phyloP scores from a whole-genome alignment of 1,140 invertebrate species.

The Trypoxylus dichotomus region DNA sequence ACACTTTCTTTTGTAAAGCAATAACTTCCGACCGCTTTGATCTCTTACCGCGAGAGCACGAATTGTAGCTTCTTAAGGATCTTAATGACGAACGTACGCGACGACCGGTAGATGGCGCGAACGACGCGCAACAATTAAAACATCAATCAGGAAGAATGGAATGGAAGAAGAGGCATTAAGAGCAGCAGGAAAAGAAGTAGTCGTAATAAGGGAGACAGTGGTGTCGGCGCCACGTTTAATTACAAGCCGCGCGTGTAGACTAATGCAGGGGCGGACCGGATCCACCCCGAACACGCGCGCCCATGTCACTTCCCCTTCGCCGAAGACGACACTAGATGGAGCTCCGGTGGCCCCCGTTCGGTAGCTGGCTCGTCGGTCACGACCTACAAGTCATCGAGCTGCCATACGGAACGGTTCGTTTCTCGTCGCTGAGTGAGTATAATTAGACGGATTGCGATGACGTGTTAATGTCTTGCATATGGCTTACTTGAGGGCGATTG shows the following conservation, averaged over 20 bases:
- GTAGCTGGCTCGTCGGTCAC: neutral
- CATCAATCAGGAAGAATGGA: neutral
- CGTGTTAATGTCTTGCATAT: neutral
- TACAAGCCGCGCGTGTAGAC: neutral
- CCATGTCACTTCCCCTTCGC: neutral
- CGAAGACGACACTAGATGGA: neutral
- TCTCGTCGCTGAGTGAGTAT: neutral
- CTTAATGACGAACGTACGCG: neutral
- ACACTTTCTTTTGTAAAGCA: slow-evolving; percentile 3
- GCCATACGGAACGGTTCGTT: neutral
- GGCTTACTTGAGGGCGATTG: neutral
- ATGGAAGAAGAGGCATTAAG: neutral
- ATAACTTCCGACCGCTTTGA: neutral
- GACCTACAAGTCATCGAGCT: slow-evolving; percentile 20
- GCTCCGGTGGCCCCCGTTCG: slow-evolving; percentile 7
- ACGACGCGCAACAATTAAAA: neutral
- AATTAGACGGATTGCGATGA: slow-evolving; percentile 11
- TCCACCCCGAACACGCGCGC: slow-evolving; percentile 20
- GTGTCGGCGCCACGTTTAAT: slow-evolving; percentile 7
- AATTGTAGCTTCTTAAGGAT: neutral
- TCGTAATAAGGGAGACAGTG: neutral
- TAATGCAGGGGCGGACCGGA: slow-evolving; percentile 13
- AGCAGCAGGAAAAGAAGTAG: neutral
- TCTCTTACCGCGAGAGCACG: neutral
- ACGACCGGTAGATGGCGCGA: neutral